Conservation (phyloP, 1,140 invertebrate genomes). For the Drosophila bocqueti region DNA sequence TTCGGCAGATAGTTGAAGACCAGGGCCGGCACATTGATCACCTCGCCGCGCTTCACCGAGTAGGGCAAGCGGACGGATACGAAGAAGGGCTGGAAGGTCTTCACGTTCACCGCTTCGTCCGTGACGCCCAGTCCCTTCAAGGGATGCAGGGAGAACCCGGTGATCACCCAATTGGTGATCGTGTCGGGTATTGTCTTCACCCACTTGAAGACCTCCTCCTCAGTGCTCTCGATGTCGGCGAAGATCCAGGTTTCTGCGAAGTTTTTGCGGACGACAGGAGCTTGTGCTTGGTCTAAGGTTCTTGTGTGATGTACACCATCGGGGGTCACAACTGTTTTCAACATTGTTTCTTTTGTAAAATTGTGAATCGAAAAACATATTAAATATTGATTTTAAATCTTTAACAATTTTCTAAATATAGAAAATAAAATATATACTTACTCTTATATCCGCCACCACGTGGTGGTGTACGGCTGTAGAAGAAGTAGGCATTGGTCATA, state of each 20-base stretch:
- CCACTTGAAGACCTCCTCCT: slow-evolving; percentile 82
- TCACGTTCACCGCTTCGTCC: slow-evolving; percentile 89
- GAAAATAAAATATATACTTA: slow-evolving; percentile 24
- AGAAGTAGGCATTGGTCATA: slow-evolving; percentile 78
- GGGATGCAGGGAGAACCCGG: slow-evolving; percentile 95
- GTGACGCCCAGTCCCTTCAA: slow-evolving; percentile 94
- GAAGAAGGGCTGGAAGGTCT: slow-evolving; percentile 95
- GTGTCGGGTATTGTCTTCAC: slow-evolving; percentile 90
- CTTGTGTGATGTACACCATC: neutral
- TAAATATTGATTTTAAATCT: neutral
- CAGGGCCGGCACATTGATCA: slow-evolving; percentile 77
- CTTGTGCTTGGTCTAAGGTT: neutral
- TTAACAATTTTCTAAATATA: neutral
- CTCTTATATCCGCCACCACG: neutral
- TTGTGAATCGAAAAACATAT: slow-evolving; percentile 14
- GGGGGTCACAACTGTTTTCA: slow-evolving; percentile 37
- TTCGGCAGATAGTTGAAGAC: slow-evolving; percentile 86
- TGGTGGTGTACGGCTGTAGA: slow-evolving; percentile 71
- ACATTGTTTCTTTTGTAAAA: slow-evolving; percentile 52
- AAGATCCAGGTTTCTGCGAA: slow-evolving; percentile 82
- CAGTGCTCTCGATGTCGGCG: slow-evolving; percentile 72
- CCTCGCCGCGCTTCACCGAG: slow-evolving; percentile 90
- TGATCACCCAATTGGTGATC: slow-evolving; percentile 96
- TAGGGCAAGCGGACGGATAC: slow-evolving; percentile 92
- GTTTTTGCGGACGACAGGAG: slow-evolving; percentile 61